Conservation (phyloP, 1,140 invertebrate genomes). For the Danaus plexippus region DNA sequence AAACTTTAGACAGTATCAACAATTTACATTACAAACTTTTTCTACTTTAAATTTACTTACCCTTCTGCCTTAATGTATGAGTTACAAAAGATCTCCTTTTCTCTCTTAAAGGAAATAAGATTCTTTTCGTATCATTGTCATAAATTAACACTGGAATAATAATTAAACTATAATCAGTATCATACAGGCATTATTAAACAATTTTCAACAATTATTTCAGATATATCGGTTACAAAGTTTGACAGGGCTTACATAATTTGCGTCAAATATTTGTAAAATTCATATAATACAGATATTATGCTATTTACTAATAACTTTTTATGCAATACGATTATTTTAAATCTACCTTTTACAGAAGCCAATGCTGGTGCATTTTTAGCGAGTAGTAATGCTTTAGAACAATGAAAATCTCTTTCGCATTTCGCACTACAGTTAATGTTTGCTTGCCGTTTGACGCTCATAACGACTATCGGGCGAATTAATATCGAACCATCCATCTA, state of each 20-base stretch:
- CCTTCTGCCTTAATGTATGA: constrained; percentile 28
- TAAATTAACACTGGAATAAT: too few species aligned
- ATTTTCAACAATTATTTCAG: too few species aligned
- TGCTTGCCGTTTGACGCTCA: constrained; percentile 1
- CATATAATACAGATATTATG: too few species aligned
- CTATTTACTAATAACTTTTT: too few species aligned
- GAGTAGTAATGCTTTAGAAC: constrained; percentile 24
- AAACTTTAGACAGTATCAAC: too few species aligned
- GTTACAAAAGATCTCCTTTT: constrained; percentile 19
- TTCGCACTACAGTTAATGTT: constrained; percentile 24
- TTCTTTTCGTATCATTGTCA: neutral
- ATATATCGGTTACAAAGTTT: too few species aligned
- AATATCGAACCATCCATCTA: constrained; percentile 10
- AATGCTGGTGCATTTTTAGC: constrained; percentile 25
- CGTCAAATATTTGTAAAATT: too few species aligned
- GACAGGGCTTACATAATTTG: too few species aligned
- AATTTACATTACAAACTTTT: too few species aligned
- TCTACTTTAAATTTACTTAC: constrained; percentile 10
- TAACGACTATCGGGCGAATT: constrained; percentile 12
- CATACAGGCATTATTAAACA: too few species aligned
- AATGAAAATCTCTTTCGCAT: constrained; percentile 29
- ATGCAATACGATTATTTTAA: too few species aligned
- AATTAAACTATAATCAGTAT: too few species aligned
- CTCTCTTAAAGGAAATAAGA: constrained; percentile 2
- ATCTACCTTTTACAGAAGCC: constrained; percentile 20